Conservation (phyloP, 2,113 vertebrate species). For the Saimiri boliviensis region DNA sequence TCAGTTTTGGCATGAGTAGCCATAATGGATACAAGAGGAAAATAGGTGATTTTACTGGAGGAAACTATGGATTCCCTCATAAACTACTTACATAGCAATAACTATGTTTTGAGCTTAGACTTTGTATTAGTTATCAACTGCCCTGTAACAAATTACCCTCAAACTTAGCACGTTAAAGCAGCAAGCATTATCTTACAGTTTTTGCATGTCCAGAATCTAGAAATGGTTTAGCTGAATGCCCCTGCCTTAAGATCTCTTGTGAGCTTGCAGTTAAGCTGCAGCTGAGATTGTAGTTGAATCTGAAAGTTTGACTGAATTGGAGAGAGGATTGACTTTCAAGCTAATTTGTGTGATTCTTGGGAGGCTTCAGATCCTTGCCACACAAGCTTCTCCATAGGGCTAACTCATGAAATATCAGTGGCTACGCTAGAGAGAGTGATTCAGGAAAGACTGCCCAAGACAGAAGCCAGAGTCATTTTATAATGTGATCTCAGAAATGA, state of each 20-base stretch:
- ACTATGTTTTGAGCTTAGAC: not conserved
- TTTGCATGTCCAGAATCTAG: not conserved
- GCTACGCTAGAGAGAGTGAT: not conserved
- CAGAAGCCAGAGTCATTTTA: not conserved
- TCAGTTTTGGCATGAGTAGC: not conserved
- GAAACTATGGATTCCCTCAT: not conserved
- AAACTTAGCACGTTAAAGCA: constrained; percentile 11
- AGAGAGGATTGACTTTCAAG: not conserved
- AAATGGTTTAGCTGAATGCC: not conserved
- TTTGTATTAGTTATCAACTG: constrained; percentile 38
- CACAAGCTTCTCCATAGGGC: not conserved
- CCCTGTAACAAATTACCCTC: not conserved
- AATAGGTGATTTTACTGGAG: constrained; percentile 33
- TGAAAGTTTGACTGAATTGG: not conserved
- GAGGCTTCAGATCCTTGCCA: not conserved
- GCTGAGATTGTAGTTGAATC: not conserved
- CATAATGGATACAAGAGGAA: not conserved
- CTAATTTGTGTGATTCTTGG: not conserved
- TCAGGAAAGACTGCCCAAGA: not conserved
- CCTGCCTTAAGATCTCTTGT: not conserved
- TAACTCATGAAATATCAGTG: not conserved
- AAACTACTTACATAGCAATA: not conserved
- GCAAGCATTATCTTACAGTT: constrained; percentile 16
- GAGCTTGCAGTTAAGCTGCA: not conserved
- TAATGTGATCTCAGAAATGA: not conserved